phyloP scores from a whole-genome alignment of 2,888 invertebrate genomes.

The Apotomis turbidana region DNA sequence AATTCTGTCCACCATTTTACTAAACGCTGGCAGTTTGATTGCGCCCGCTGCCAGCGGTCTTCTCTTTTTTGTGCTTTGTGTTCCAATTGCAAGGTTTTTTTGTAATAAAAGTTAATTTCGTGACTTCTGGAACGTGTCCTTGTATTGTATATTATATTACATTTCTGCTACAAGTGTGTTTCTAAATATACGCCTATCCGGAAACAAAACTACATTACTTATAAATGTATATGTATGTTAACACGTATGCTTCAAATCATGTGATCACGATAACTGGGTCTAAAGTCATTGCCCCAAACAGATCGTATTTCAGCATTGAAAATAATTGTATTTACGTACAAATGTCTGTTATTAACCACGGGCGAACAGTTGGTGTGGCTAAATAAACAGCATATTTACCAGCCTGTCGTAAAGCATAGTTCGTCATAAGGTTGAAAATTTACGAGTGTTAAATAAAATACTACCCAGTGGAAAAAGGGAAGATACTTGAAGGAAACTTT shows the following conservation, averaged over 20 bases:
- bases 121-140: no score
- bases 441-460: slow-evolving; percentile 56
- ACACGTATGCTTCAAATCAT: no score
- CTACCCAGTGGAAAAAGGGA: background rate
- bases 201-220: background rate
- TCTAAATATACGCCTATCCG: no score
- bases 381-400: slow-evolving; percentile 40
- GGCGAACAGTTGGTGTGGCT: slow-evolving; percentile 22
- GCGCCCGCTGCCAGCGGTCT: background rate
- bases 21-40: slow-evolving; percentile 10
- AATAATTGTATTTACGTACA: slow-evolving; percentile 1
- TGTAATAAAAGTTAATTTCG: no score
- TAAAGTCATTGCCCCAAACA: background rate
- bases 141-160: no score
- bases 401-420: slow-evolving; percentile 56
- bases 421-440: slow-evolving; percentile 54
- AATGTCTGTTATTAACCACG: slow-evolving; percentile 24
- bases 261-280: background rate
- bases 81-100: background rate
- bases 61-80: background rate
- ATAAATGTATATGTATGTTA: background rate
- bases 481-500: background rate
- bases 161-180: no score
- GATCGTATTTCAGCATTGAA: background rate
- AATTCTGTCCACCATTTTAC: slow-evolving; percentile 13